Conservation (phyloP, 2,888 invertebrate genomes). For the Epiblema foenella region DNA sequence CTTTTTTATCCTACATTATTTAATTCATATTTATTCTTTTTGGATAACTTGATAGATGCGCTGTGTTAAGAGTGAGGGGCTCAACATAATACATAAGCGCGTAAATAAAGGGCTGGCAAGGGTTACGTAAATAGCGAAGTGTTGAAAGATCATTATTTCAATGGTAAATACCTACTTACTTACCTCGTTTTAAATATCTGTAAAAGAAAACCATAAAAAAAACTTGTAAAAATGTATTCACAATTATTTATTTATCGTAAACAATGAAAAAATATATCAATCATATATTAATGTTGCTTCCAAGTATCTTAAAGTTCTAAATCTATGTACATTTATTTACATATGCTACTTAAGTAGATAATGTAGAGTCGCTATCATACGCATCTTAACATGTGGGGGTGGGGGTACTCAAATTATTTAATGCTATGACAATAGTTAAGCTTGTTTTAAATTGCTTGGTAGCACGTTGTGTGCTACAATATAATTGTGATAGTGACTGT, state of each 20-base stretch:
- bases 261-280: slow-evolving; percentile 27
- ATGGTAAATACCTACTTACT: too few species aligned
- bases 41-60: too few species aligned
- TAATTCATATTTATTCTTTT: too few species aligned
- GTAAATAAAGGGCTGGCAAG: too few species aligned
- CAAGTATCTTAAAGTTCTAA: background rate
- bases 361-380: background rate
- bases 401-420: background rate
- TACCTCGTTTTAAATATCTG: too few species aligned
- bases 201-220: background rate
- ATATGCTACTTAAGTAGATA: background rate
- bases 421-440: too few species aligned
- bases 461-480: background rate
- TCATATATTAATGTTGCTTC: background rate
- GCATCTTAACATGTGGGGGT: background rate
- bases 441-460: background rate
- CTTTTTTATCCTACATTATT: too few species aligned
- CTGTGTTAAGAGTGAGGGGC: too few species aligned
- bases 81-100: too few species aligned
- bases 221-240: background rate
- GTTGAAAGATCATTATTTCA: too few species aligned
- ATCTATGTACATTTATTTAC: background rate
- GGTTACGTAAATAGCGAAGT: too few species aligned
- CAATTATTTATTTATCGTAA: slow-evolving; percentile 35
- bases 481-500: background rate